Percentiles rank a stretch among this genome's conserved stretches.
phyloP scores from a whole-genome alignment of 2,888 invertebrate species.

The Heliothis peltigera region DNA sequence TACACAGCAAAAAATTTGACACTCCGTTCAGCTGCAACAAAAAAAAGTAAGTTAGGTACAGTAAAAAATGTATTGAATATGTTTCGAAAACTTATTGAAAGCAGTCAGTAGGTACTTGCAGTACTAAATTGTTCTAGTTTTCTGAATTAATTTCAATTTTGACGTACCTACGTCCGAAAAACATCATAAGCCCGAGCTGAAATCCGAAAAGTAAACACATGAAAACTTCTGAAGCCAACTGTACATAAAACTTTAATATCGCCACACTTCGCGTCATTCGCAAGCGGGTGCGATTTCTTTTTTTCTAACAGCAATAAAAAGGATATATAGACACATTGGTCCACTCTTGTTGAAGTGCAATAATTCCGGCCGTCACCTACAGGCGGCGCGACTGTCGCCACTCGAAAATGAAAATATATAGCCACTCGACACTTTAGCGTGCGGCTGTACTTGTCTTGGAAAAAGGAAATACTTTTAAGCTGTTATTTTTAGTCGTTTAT shows the following conservation, averaged over 20 bases:
- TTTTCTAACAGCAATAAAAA: constrained; percentile 77
- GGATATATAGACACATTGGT: constrained; percentile 67
- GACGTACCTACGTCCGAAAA: background rate
- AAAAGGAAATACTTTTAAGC: constrained; percentile 57
- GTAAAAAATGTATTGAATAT: no score
- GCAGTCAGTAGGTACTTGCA: no score
- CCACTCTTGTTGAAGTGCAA: constrained; percentile 77
- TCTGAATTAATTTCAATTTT: no score
- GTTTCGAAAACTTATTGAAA: no score
- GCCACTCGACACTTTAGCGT: constrained; percentile 75
- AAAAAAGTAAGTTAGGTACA: no score
- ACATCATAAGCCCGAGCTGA: background rate
- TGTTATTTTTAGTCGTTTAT: constrained; percentile 35
- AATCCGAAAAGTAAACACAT: constrained; percentile 47
- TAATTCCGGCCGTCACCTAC: constrained; percentile 83
- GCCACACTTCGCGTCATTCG: constrained; percentile 59
- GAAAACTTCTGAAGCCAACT: constrained; percentile 58
- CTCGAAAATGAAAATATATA: constrained; percentile 78
- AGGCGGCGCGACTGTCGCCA: constrained; percentile 78
- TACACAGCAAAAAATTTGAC: no score
- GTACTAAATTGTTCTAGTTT: no score
- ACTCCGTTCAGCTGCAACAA: no score
- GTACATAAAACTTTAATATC: constrained; percentile 78
- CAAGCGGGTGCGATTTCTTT: constrained; percentile 58
- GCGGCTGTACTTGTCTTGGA: constrained; percentile 68